Base-by-base conservation (phyloP, 2,888 invertebrate species). In the Notocelia uddmanniana region DNA sequence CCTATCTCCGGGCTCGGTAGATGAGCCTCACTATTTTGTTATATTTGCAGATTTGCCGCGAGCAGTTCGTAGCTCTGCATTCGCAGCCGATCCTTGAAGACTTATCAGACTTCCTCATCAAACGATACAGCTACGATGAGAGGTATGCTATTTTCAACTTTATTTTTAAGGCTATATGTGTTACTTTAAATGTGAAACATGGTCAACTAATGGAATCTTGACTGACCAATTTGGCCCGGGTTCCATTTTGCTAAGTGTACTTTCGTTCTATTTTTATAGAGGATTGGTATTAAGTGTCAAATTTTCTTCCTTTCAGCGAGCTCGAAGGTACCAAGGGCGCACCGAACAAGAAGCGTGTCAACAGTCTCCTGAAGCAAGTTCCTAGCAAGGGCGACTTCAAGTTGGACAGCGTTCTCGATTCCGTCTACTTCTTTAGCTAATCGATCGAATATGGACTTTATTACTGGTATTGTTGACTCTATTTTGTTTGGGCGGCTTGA, bases 61-160 rank as follows among this genome's bases (percentile, higher is more conserved):
- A 99, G 85, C 98, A 99, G 88, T 99, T 99, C 92, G 98, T 99
- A n/a, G 96, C 97, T 0, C 94, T 99, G 11, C 99, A 99, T 90
- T 97, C 97, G 34, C 96, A 98, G 85, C 98, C 98, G 0, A 97
- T 99, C 78, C 94, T 99, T 62, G 96, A 98, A 81, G 95, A 98
- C 83, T 92, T 99, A 67, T 98, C 98, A 0, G 81, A 95, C 21
- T 97, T 96, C 87, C 94, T 99, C 69, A 82, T 94, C 1, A 83
- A 95, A 26, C 95, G 95, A 82, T 98, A 96, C 85, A 95, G 96
- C 78, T 96, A 95, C 79, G 81, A 89, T 19, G 90, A 95, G 78
- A 89, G 89, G 97, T 96, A 91, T 37, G 13, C 23, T 37, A 57
- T 19, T 31, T 54, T 9, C 0, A n/a, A 34, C 21, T 60, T 26